phyloP scores from a whole-genome alignment of 2,113 vertebrate species.

The Paedocypris sp. region DNA sequence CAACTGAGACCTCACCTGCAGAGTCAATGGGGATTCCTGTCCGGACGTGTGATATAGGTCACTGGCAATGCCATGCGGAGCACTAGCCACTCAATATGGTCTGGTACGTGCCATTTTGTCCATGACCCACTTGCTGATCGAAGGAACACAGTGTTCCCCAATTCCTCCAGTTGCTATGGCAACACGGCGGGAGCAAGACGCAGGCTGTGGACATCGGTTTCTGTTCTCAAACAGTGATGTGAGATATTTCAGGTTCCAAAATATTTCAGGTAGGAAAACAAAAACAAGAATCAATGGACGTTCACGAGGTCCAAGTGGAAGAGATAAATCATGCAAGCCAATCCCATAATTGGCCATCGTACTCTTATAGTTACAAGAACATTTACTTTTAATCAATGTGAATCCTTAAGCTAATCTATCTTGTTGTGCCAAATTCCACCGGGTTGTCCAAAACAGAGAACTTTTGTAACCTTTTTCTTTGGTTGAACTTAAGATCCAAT shows the following conservation, averaged over 20 bases:
- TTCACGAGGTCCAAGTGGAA: too few relatives aligned
- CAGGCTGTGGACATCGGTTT: conserved; percentile 52
- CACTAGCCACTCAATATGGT: conserved; percentile 22
- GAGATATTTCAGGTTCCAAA: conserved; percentile 7
- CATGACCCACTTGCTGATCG: conserved; percentile 63
- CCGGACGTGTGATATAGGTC: conserved; percentile 28
- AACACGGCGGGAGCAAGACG: conserved; percentile 63
- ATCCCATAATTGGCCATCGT: too few relatives aligned
- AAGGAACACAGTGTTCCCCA: conserved; percentile 56
- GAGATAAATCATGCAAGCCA: too few relatives aligned
- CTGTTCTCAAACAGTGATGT: conserved; percentile 28
- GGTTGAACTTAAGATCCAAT: too few relatives aligned
- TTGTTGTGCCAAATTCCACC: too few relatives aligned
- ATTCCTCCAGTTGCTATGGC: conserved; percentile 65
- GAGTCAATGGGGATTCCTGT: conserved; percentile 23
- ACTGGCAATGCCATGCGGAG: neutral
- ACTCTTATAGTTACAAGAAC: too few relatives aligned
- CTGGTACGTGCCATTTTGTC: conserved; percentile 40
- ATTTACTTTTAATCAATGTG: too few relatives aligned
- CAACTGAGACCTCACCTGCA: neutral
- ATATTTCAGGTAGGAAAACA: too few relatives aligned
- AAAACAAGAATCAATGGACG: too few relatives aligned
- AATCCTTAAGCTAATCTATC: too few relatives aligned
- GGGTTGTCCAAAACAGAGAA: too few relatives aligned
- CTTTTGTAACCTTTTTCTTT: too few relatives aligned